Conservation (phyloP, 2,113 vertebrate genomes). For the Odocoileus hemionus region DNA sequence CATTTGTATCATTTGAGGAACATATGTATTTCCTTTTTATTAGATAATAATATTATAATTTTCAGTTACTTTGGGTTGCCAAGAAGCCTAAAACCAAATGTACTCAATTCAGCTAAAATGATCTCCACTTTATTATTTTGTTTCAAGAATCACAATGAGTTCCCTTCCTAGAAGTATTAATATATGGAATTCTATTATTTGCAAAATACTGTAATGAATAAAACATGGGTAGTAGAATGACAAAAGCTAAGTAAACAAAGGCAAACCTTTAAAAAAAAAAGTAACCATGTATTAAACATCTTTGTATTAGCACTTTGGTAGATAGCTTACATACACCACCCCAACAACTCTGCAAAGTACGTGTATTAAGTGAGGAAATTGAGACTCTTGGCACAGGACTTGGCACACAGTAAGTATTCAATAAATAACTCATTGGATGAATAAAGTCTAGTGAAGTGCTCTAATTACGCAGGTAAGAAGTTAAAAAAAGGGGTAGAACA, state of each 20-base stretch:
- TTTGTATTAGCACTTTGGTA: not conserved
- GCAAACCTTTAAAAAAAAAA: not conserved
- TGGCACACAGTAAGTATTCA: not conserved
- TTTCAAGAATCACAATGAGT: slow-evolving; percentile 32
- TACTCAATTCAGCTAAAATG: not conserved
- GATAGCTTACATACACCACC: not conserved
- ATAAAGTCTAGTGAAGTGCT: slow-evolving; percentile 1
- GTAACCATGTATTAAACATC: not conserved
- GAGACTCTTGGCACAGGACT: not conserved
- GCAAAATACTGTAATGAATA: not conserved
- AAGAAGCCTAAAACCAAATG: not conserved
- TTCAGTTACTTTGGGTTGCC: not conserved
- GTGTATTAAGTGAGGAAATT: not conserved
- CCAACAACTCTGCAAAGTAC: not conserved
- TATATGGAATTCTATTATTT: not conserved
- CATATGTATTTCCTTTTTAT: not conserved
- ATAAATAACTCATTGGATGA: not conserved
- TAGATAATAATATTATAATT: not conserved
- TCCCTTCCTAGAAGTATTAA: not conserved
- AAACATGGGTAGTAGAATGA: not conserved
- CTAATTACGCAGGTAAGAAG: not conserved
- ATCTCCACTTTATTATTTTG: slow-evolving; percentile 9
- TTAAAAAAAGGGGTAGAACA: not conserved
- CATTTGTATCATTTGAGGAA: slow-evolving; percentile 13
- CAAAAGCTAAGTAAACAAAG: not conserved